phyloP scores from a whole-genome alignment of 2,888 invertebrate species.

The Panzeria rudis region DNA sequence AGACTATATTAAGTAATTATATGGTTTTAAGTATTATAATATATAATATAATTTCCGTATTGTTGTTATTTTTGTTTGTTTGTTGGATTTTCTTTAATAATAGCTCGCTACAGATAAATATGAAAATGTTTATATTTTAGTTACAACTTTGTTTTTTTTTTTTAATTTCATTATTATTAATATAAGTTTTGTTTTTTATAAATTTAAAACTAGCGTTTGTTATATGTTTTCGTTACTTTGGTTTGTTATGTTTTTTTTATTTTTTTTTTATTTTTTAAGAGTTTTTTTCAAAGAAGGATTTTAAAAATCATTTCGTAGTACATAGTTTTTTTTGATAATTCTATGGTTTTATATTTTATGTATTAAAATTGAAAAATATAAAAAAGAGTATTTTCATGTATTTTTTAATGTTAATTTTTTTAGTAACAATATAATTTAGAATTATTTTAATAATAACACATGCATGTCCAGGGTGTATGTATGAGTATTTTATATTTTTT shows the following conservation, averaged over 20 bases:
- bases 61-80: constrained; percentile 45
- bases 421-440: constrained; percentile 28
- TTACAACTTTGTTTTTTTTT: constrained; percentile 59
- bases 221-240: constrained; percentile 39
- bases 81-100: constrained; percentile 32
- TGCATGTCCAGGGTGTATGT: constrained; percentile 34
- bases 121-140: constrained; percentile 60
- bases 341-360: constrained; percentile 9
- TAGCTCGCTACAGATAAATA: constrained; percentile 71
- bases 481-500: constrained; percentile 11
- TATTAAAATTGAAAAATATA: constrained; percentile 52
- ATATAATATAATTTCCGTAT: constrained; percentile 59
- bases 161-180: constrained; percentile 30
- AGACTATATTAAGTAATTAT: constrained; percentile 24
- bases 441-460: constrained; percentile 44
- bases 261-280: constrained; percentile 12
- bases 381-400: constrained; percentile 15
- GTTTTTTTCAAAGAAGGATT: constrained; percentile 7
- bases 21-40: constrained; percentile 47
- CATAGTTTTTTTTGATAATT: not conserved
- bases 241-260: constrained; percentile 39
- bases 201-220: constrained; percentile 58
- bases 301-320: constrained; percentile 33
- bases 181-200: constrained; percentile 42
- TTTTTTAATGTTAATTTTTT: constrained; percentile 12